Percentiles rank a stretch among this genome's conserved stretches.
Conservation (phyloP, 2,888 invertebrate genomes). For the Cryptocephalus primarius region DNA sequence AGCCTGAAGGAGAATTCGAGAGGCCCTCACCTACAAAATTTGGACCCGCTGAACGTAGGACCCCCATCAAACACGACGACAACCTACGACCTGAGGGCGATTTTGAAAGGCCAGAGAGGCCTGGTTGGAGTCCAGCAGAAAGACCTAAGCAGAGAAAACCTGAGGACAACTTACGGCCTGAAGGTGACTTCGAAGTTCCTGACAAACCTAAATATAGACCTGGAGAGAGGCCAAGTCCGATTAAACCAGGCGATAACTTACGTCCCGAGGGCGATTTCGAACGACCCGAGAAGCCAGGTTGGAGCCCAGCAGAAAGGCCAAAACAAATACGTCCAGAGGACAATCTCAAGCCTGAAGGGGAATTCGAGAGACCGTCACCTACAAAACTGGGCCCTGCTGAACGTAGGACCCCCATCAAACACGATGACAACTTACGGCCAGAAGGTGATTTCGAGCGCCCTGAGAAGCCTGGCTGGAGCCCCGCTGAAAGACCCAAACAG, state of each 20-base stretch:
- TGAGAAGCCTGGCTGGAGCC: slow-evolving; percentile 26
- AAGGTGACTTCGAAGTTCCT: slow-evolving; percentile 45
- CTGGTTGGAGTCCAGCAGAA: slow-evolving; percentile 38
- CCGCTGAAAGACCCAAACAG: slow-evolving; percentile 28
- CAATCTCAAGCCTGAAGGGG: slow-evolving; percentile 43
- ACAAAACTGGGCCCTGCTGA: slow-evolving; percentile 42
- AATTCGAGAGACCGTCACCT: slow-evolving; percentile 39
- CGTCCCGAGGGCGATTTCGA: slow-evolving; percentile 50
- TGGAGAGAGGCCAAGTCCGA: slow-evolving; percentile 38
- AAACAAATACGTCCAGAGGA: slow-evolving; percentile 40
- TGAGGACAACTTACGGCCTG: slow-evolving; percentile 43
- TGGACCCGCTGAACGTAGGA: slow-evolving; percentile 36
- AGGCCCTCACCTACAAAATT: slow-evolving; percentile 34
- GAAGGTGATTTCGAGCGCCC: slow-evolving; percentile 46
- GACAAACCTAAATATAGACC: slow-evolving; percentile 33
- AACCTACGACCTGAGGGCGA: slow-evolving; percentile 41
- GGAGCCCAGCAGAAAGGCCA: slow-evolving; percentile 42
- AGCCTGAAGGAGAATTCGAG: slow-evolving; percentile 42
- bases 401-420: slow-evolving; percentile 44
- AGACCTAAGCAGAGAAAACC: slow-evolving; percentile 45
- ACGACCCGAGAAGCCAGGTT: slow-evolving; percentile 33
- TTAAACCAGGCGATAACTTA: slow-evolving; percentile 50
- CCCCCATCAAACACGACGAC: slow-evolving; percentile 36
- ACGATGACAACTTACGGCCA: slow-evolving; percentile 39
- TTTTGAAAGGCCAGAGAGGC: slow-evolving; percentile 39